Base-by-base conservation (phyloP, 2,797 vertebrate species). In the Gobionotothen gibberifrons region DNA sequence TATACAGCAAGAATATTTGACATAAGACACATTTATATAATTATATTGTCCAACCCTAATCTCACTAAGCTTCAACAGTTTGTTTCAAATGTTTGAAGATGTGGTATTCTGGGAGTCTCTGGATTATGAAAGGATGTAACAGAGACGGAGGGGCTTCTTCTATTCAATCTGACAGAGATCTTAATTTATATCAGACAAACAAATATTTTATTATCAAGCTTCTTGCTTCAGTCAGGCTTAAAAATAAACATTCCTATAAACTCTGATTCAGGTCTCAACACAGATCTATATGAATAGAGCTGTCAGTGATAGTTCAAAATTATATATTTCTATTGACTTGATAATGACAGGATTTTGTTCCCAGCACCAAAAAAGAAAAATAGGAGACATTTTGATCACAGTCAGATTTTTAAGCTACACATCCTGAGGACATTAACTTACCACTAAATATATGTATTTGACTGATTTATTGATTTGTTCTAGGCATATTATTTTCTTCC, bases 301-400 rank as follows among this genome's bases (percentile, higher is more conserved):
- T 47, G 40, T 43, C 17, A 17, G 13, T 17, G 0, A 19, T 0
- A 55, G 55, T 61, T 70, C 1, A 22, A n/a, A 42, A 4, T 4
- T 17, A 11, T 66, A 3, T 3, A 36, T n/a, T 85, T 67, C 81
- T 71, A 85, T 86, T 87, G 86, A 87, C 74, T 83, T 15, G 75
- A 87, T 15, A 53, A 68, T 12, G 56, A 78, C 66, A 44, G 48
- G 53, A 16, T 75, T 58, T 69, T 17, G 61, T 40, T 78, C 69
- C 74, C 73, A 75, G 76, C 78, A 79, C 46, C 1, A n/a, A n/a
- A 52, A 46, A n/a, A 47, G 12, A 5, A 42, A 29, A 65, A 82
- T 58, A 36, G 69, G 65, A 74, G 78, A 19, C 43, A 3, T 74
- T 79, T 81, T 64, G 65, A 71, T 77, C 40, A 4, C 73, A 60